Base-by-base conservation (phyloP, 2,888 invertebrate genomes). In the Apoderus coryli region DNA sequence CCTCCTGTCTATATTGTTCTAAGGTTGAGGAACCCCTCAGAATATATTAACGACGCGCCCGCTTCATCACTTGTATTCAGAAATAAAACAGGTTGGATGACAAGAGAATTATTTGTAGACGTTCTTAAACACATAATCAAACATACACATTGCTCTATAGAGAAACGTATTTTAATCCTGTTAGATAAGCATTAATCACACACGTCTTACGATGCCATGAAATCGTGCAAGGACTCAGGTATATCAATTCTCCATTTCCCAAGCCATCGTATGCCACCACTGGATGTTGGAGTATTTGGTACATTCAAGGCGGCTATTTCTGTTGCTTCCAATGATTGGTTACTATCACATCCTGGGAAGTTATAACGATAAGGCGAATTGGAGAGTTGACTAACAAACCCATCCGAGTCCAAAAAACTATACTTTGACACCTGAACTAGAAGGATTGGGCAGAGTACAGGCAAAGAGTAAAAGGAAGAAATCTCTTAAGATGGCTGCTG, bases 261-360 rank as follows among this genome's bases (percentile, higher is more conserved):
- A 15, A 23, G 13, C 15, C n/a, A n/a, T n/a, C n/a, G n/a, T n/a
- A n/a, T n/a, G n/a, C n/a, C n/a, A n/a, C n/a, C n/a, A n/a, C n/a
- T 33, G 19, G 29, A 36, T 10, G 25, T 36, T n/a, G 32, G 31
- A 10, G 29, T 34, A 6, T 38, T 27, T 31, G 28, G 25, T 9
- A 27, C 34, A 14, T 37, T 34, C 27, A 37, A 37, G 22, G 5
- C 27, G 2, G 25, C 29, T 13, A 10, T 22, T 14, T 13, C 31
- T 10, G 11, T 16, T 13, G 29, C 26, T 24, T 36, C 31, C 26
- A 16, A 34, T 16, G 29, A 32, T 24, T 37, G 34, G 34, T 11
- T 34, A 24, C 6, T 32, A 14, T 26, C 29, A 15, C 14, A 37
- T 27, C 34, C 32, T 14, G 32, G 34, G 25, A 32, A 27, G 12